Evolutionary conservation across 2,797 vertebrate genomes (phyloP).

Genomic region (Xyrichtys novacula): DNA sequence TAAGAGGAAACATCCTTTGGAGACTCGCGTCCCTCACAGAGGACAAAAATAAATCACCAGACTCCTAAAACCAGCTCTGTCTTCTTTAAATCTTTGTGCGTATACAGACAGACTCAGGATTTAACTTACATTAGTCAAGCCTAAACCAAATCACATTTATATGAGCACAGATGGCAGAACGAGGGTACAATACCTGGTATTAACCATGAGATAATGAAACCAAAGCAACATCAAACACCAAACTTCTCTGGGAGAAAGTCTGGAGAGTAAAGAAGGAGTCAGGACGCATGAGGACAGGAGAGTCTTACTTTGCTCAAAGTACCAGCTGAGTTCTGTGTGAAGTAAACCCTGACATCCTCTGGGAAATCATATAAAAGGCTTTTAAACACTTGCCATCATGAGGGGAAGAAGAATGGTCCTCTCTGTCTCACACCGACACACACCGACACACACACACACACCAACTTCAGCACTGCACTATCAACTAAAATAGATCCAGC

Average conservation of each 20-base stretch:
- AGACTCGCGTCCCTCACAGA: no score
- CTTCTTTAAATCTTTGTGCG: neutral
- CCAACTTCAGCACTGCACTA: neutral
- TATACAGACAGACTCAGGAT: neutral
- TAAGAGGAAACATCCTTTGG: no score
- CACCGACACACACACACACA: neutral
- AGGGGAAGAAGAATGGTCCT: constrained; percentile 18
- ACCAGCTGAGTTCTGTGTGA: constrained; percentile 1
- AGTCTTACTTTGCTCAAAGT: neutral
- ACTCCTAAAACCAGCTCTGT: neutral
- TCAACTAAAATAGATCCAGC: neutral
- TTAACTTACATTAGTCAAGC: neutral
- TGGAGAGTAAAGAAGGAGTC: neutral
- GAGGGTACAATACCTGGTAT: neutral
- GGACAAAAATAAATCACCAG: no score
- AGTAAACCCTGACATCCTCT: constrained; percentile 17
- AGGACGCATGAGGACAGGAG: neutral
- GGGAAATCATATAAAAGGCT: constrained; percentile 19
- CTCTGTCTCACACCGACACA: neutral
- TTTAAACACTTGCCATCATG: constrained; percentile 21
- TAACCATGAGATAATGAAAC: neutral
- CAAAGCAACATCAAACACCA: neutral
- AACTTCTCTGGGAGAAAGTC: neutral
- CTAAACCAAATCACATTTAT: neutral
- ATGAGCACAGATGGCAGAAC: neutral